Percentiles rank a stretch among this genome's conserved stretches.
Conservation (phyloP, 2,888 invertebrate genomes). For the Parnassius orleans region DNA sequence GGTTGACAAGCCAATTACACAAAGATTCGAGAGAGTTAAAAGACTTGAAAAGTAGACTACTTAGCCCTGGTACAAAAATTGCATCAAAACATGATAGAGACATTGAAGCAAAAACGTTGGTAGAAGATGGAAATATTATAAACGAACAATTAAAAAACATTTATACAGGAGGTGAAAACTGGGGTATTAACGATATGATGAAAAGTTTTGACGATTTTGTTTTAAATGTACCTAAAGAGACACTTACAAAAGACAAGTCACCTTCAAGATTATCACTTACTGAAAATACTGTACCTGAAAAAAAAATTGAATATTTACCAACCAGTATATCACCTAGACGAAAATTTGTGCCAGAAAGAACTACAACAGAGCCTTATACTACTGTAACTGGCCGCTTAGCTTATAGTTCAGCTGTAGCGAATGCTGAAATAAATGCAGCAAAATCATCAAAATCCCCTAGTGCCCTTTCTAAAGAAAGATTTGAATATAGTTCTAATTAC, state of each 20-base stretch:
- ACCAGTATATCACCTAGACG: slow-evolving; percentile 81
- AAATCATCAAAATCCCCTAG: slow-evolving; percentile 75
- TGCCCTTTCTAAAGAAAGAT: slow-evolving; percentile 80
- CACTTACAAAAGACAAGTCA: slow-evolving; percentile 76
- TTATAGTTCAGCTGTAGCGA: slow-evolving; percentile 85
- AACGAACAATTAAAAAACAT: slow-evolving; percentile 86
- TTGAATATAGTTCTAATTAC: slow-evolving; percentile 80
- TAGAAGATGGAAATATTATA: slow-evolving; percentile 84
- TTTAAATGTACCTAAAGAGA: slow-evolving; percentile 74
- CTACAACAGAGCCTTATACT: slow-evolving; percentile 82
- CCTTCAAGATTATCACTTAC: slow-evolving; percentile 83
- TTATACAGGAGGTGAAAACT: slow-evolving; percentile 83
- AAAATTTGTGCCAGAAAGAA: slow-evolving; percentile 78
- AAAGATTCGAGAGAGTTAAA: slow-evolving; percentile 89
- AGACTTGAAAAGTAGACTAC: slow-evolving; percentile 85
- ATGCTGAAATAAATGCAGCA: slow-evolving; percentile 81
- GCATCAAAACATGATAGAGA: slow-evolving; percentile 73
- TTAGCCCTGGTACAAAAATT: slow-evolving; percentile 83
- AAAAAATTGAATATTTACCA: slow-evolving; percentile 82
- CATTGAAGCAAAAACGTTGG: slow-evolving; percentile 80
- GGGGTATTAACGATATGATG: slow-evolving; percentile 85
- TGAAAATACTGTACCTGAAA: slow-evolving; percentile 83
- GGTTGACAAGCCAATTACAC: slow-evolving; percentile 87
- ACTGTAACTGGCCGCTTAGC: slow-evolving; percentile 84
- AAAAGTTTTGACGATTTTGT: slow-evolving; percentile 82